phyloP scores from a whole-genome alignment of 1,140 invertebrate genomes.

The Drosophila ficusphila region DNA sequence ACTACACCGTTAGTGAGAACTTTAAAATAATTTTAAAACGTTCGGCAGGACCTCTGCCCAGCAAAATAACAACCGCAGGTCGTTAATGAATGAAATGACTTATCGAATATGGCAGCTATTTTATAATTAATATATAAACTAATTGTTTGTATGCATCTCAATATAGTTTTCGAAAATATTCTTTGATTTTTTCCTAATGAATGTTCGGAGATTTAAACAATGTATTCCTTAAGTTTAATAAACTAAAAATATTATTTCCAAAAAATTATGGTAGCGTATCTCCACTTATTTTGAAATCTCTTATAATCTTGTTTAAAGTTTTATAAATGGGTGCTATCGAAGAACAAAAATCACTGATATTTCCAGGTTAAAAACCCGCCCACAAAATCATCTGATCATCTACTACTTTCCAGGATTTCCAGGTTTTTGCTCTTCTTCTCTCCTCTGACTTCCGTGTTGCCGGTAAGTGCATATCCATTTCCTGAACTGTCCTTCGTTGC shows the following conservation, averaged over 20 bases:
- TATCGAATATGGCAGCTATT: slow-evolving; percentile 17
- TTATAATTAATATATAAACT: not conserved
- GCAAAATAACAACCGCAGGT: slow-evolving; percentile 54
- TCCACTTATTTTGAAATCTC: not conserved
- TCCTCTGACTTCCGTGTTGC: slow-evolving; percentile 30
- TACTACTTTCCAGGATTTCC: not conserved
- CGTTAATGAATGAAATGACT: slow-evolving; percentile 12
- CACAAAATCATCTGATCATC: not conserved
- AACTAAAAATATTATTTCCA: too few species aligned
- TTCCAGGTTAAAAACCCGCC: slow-evolving; percentile 4
- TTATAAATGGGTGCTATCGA: slow-evolving; percentile 3
- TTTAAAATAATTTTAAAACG: slow-evolving; percentile 87
- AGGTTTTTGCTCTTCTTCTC: not conserved
- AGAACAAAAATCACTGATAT: too few species aligned
- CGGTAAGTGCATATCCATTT: slow-evolving; percentile 81
- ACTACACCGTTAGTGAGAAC: slow-evolving; percentile 97
- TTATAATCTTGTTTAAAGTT: too few species aligned
- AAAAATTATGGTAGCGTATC: too few species aligned
- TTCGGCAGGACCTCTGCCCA: slow-evolving; percentile 38
- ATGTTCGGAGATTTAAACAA: too few species aligned
- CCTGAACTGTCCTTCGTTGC: slow-evolving; percentile 46
- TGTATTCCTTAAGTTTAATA: too few species aligned
- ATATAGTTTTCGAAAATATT: not conserved
- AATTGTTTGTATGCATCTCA: too few species aligned
- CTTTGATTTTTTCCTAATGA: too few species aligned